Conservation (phyloP, 53 echinoderm and acorn worm genomes). For the Glandiceps talaboti region DNA sequence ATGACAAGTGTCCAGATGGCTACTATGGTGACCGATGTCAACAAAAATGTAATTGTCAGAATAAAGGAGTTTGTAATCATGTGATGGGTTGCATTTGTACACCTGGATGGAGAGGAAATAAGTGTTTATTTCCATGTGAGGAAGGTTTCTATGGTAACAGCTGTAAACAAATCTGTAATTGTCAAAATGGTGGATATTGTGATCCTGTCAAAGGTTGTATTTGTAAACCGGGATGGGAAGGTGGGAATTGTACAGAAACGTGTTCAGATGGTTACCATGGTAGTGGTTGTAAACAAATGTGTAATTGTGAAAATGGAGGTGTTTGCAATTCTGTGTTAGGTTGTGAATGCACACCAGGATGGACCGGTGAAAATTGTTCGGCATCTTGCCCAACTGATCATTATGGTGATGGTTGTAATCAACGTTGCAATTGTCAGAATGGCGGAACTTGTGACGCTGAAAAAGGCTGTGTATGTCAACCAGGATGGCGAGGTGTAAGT, state of each 20-base stretch:
- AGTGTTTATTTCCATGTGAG: conserved; percentile 42
- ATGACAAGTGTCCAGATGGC: conserved; percentile 34
- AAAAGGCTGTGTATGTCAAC: conserved; percentile 39
- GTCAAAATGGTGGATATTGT: conserved; percentile 6
- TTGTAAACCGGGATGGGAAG: conserved; percentile 26
- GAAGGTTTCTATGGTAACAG: conserved; percentile 45
- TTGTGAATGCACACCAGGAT: conserved; percentile 63
- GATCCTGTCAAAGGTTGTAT: conserved; percentile 17
- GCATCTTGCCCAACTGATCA: background rate
- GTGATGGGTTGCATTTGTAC: conserved; percentile 14
- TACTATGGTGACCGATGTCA: conserved; percentile 23
- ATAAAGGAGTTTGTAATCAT: conserved; percentile 20
- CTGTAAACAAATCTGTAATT: conserved; percentile 44
- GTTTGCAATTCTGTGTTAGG: conserved; percentile 9
- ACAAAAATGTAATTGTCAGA: conserved; percentile 22
- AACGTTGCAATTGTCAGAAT: conserved; percentile 37
- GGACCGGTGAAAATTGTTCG: conserved; percentile 18
- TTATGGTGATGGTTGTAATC: conserved; percentile 28
- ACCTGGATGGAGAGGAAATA: conserved; percentile 47
- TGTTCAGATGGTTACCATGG: conserved; percentile 24
- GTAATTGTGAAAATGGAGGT: conserved; percentile 1
- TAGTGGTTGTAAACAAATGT: conserved; percentile 9
- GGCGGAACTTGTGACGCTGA: conserved; percentile 36
- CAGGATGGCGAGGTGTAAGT: conserved; percentile 31
- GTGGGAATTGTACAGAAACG: conserved; percentile 12